These are phyloP conservation scores for Sardinella longiceps DNA, from an alignment of 2,797 vertebrate genomes.

Conservation along the genomic window DNA sequence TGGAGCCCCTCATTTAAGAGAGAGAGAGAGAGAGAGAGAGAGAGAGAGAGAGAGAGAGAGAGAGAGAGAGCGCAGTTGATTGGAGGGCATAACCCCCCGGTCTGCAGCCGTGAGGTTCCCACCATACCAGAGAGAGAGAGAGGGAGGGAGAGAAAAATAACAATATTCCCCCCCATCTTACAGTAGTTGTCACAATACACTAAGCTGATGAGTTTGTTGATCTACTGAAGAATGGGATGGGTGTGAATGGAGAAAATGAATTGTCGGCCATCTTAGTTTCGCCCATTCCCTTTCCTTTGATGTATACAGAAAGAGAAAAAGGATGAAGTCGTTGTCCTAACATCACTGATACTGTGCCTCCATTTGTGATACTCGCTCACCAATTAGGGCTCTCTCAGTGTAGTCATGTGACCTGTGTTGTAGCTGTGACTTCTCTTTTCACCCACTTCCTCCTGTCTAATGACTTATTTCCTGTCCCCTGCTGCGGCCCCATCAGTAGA, in stretches of 20 bases:
- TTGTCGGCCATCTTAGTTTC: background rate
- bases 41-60: conserved; percentile 41
- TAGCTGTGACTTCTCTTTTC: conserved; percentile 40
- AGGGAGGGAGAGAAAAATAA: background rate
- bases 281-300: background rate
- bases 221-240: background rate
- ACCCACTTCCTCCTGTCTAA: conserved; percentile 30
- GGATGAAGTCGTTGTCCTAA: background rate
- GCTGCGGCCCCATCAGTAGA: background rate
- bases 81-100: conserved; percentile 33
- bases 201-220: background rate
- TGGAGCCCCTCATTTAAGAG: conserved; percentile 30
- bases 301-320: background rate
- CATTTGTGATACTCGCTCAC: background rate
- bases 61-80: conserved; percentile 37
- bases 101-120: conserved; percentile 27
- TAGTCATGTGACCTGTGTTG: conserved; percentile 40
- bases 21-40: conserved; percentile 32
- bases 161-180: background rate
- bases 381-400: conserved; percentile 16
- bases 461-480: conserved; percentile 36
- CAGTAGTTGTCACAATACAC: background rate
- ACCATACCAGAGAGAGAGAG: conserved; percentile 17
- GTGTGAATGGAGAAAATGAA: background rate
- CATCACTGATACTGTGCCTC: background rate